Evolutionary conservation across 1,140 invertebrate species (phyloP).

Genomic region (Cepaea nemoralis): DNA sequence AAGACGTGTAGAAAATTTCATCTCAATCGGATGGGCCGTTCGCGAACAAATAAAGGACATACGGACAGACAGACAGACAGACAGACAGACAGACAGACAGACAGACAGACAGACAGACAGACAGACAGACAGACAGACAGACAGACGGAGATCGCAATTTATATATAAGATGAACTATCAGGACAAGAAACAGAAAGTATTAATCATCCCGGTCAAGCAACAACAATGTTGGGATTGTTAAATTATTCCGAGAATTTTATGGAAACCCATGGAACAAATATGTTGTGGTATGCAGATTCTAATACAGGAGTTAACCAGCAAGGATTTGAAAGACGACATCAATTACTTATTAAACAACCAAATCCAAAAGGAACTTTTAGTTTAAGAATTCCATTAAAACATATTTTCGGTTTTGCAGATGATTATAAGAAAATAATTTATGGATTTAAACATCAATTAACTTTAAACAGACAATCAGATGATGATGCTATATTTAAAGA

Average conservation of each 20-base stretch:
- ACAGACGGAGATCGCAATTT: too few species aligned
- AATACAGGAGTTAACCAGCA: background rate
- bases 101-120: too few species aligned
- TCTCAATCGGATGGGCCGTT: too few species aligned
- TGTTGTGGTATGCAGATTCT: background rate
- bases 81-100: too few species aligned
- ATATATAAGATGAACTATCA: constrained; percentile 5
- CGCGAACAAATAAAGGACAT: too few species aligned
- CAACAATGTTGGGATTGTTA: background rate
- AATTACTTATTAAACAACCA: background rate
- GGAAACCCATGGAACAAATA: background rate
- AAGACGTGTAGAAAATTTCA: too few species aligned
- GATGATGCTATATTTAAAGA: constrained; percentile 7
- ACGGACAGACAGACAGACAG: too few species aligned
- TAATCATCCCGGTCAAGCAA: background rate
- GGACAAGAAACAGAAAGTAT: constrained; percentile 2
- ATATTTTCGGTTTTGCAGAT: constrained; percentile 13
- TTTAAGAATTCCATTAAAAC: background rate
- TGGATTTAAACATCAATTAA: background rate
- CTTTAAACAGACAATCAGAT: background rate
- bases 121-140: too few species aligned
- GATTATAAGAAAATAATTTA: background rate
- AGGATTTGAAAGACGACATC: background rate
- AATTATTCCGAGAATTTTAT: background rate
- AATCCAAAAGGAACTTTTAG: background rate